Evolutionary conservation across 1,140 invertebrate species (phyloP), one percentile per base, ranked within the genome.

Genomic region (Druon quercuslanigerum): DNA sequence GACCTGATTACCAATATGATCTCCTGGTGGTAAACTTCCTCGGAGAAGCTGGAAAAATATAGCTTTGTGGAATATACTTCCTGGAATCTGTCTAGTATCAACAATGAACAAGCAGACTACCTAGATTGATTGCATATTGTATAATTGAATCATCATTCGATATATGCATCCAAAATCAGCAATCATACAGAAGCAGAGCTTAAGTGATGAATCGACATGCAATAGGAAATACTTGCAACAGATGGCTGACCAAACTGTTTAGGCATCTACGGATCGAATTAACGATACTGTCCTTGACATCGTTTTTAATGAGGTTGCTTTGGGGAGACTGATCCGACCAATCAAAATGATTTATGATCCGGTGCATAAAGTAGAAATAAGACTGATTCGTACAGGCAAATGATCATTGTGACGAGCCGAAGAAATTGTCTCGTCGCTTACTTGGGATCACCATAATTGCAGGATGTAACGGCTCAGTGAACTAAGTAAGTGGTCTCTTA

Each of bases 391-490:
- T 46, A 1, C 5, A 5, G 16, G 20, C 40, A 66, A 66, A n/a
- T n/a, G 33, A 5, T 40, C n/a, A 20, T 46, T 14, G 60, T 25
- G 16, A 20, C 33, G 46, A 66, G 60, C 7, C 60, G 19, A 60
- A 66, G 25, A 33, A 40, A 66, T 66, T 66, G 60, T 66, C 60
- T 66, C 60, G 33, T 66, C 60, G 57, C 25, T 40, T 66, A 60
- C 57, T 66, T 9, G 25, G 40, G 33, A 66, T 66, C 33, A 66
- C 60, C 25, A 33, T 66, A 66, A 66, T 66, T 66, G 60, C 60
- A 66, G 60, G 60, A 66, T 66, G 60, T 66, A 46, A 66, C 60
- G 33, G n/a, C 46, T 66, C 60, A 66, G 13, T 40, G 60, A 66
- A 66, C 60, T 14, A 33, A 17, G 25, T 66, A 66, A 66, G 60